Conservation (phyloP, 1,140 invertebrate genomes). For the Neodiprion lecontei region DNA sequence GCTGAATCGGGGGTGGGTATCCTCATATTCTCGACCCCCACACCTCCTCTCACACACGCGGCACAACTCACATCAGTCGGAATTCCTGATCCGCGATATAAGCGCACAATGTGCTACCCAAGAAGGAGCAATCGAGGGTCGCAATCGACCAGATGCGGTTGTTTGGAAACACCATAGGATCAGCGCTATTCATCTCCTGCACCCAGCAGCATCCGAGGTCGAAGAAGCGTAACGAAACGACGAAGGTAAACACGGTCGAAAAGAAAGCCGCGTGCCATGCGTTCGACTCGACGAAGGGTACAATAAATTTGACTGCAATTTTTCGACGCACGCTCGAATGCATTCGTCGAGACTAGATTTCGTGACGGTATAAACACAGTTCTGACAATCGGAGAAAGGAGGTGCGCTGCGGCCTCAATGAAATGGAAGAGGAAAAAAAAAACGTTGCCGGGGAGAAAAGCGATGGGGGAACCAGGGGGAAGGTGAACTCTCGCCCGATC, state of each 20-base stretch:
- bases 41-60: neutral
- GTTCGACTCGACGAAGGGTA: neutral
- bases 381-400: constrained; percentile 26
- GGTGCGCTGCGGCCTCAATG: constrained; percentile 36
- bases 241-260: neutral
- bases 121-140: neutral
- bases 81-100: neutral
- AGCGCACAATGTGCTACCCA: neutral
- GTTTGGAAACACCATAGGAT: too few relatives aligned
- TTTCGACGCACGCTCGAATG: neutral
- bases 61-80: neutral
- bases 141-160: neutral
- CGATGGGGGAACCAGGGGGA: neutral
- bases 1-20: neutral
- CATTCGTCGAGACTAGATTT: neutral
- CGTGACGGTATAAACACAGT: neutral
- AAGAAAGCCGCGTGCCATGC: neutral
- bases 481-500: constrained; percentile 28
- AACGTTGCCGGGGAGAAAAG: constrained; percentile 20
- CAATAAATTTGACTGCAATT: constrained; percentile 1
- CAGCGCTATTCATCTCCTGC: too few relatives aligned
- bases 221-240: neutral
- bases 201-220: too few relatives aligned
- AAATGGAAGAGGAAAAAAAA: constrained; percentile 24
- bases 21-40: neutral